These are phyloP conservation scores for Drosophila asahinai DNA, from an alignment of 1,140 invertebrate genomes.

Conservation along the genomic window DNA sequence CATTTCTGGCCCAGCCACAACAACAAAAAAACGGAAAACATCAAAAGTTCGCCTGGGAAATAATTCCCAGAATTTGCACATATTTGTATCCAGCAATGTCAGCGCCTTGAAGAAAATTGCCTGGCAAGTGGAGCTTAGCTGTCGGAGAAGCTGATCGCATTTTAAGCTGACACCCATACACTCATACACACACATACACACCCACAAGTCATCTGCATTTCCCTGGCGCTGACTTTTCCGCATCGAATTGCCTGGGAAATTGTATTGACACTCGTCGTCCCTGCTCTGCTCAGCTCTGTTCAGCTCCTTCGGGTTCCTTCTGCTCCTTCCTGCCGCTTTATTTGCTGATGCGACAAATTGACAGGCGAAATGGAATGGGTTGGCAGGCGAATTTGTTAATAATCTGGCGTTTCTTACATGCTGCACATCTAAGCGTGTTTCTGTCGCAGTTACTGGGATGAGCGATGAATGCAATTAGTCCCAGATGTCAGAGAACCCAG, in stretches of 20 bases:
- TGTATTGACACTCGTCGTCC: slow-evolving; percentile 64
- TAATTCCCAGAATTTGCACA: slow-evolving; percentile 65
- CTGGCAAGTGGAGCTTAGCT: slow-evolving; percentile 40
- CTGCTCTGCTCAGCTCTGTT: slow-evolving; percentile 26
- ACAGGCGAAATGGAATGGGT: slow-evolving; percentile 44
- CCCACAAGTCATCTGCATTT: slow-evolving; percentile 38
- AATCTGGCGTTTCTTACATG: slow-evolving; percentile 47
- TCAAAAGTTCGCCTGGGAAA: slow-evolving; percentile 46
- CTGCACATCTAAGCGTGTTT: slow-evolving; percentile 18
- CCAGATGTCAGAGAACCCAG: slow-evolving; percentile 7
- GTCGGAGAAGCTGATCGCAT: slow-evolving; percentile 67
- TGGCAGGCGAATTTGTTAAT: slow-evolving; percentile 66
- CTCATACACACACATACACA: slow-evolving; percentile 9
- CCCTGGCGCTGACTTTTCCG: slow-evolving; percentile 42
- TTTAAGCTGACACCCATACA: slow-evolving; percentile 60
- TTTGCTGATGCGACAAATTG: slow-evolving; percentile 72
- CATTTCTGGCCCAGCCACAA: slow-evolving; percentile 14
- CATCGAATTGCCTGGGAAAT: slow-evolving; percentile 63
- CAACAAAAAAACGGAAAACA: slow-evolving; percentile 19
- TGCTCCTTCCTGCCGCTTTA: slow-evolving; percentile 23
- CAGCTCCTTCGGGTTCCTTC: slow-evolving; percentile 17
- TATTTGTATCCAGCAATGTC: slow-evolving; percentile 56
- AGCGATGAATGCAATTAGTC: slow-evolving; percentile 37
- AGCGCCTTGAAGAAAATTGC: slow-evolving; percentile 53
- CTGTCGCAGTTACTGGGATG: slow-evolving; percentile 6